Conservation (phyloP, 2,797 vertebrate genomes). For the Gallinago solitaria region DNA sequence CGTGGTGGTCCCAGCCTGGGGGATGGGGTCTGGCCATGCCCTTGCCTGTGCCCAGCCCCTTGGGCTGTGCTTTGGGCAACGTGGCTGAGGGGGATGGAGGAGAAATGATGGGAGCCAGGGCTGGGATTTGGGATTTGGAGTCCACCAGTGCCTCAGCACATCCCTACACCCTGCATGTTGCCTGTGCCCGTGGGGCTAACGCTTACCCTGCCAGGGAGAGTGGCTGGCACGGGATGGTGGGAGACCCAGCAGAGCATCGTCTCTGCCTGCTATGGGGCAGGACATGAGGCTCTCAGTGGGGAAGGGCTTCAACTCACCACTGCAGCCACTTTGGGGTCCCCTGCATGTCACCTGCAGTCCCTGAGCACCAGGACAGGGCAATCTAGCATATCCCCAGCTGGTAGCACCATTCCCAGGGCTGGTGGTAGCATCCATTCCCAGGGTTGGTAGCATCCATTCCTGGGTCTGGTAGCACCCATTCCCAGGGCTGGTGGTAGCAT, state of each 20-base stretch:
- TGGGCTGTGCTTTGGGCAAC: neutral
- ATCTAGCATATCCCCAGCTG: neutral
- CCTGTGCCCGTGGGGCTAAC: neutral
- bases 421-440: neutral
- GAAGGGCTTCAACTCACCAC: neutral
- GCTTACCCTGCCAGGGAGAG: neutral
- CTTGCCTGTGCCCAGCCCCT: accelerated
- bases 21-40: neutral
- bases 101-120: neutral
- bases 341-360: neutral
- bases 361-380: neutral
- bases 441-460: too few species aligned
- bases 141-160: neutral
- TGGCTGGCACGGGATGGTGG: accelerated
- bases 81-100: neutral
- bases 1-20: accelerated
- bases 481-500: too few species aligned
- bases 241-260: neutral
- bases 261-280: neutral
- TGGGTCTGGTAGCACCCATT: too few species aligned
- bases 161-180: accelerated
- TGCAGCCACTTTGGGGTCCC: neutral
- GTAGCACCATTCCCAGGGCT: too few species aligned
- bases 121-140: neutral
- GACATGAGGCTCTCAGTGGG: accelerated